Conservation (phyloP, 2,888 invertebrate genomes). For the Cerceris rybyensis region DNA sequence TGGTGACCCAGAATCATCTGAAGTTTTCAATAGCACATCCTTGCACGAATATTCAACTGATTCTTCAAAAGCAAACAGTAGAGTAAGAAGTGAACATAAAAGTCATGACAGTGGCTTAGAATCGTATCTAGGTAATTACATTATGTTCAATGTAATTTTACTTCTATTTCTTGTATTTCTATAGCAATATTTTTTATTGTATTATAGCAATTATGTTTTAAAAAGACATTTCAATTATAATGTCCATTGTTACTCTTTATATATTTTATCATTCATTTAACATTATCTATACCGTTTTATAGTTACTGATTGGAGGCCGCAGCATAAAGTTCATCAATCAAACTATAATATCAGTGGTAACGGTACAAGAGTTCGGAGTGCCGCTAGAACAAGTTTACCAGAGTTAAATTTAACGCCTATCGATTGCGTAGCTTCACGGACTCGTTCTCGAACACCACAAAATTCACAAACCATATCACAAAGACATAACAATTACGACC, state of each 20-base stretch:
- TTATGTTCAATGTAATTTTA: background rate
- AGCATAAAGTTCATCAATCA: conserved; percentile 74
- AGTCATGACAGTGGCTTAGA: conserved; percentile 79
- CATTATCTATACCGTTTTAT: conserved; percentile 1
- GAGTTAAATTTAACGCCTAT: conserved; percentile 76
- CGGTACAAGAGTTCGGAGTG: conserved; percentile 72
- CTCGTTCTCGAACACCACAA: conserved; percentile 79
- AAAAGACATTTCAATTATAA: no score
- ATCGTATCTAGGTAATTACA: conserved; percentile 74
- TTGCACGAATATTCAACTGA: conserved; percentile 71
- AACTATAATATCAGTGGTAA: conserved; percentile 70
- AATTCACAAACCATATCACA: conserved; percentile 72
- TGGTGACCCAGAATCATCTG: conserved; percentile 72
- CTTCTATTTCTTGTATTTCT: background rate
- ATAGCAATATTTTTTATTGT: background rate
- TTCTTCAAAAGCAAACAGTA: conserved; percentile 74
- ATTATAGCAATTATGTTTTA: no score
- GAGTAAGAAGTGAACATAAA: conserved; percentile 75
- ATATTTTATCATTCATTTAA: background rate
- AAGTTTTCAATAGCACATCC: conserved; percentile 65
- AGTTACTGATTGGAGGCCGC: conserved; percentile 78
- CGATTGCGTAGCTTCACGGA: conserved; percentile 79
- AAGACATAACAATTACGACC: conserved; percentile 71
- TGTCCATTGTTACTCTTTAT: background rate
- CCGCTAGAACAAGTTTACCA: conserved; percentile 68